Evolutionary conservation across 1,140 invertebrate genomes (phyloP), one percentile per base, ranked within the genome.

Genomic region (Liolophura sinensis): DNA sequence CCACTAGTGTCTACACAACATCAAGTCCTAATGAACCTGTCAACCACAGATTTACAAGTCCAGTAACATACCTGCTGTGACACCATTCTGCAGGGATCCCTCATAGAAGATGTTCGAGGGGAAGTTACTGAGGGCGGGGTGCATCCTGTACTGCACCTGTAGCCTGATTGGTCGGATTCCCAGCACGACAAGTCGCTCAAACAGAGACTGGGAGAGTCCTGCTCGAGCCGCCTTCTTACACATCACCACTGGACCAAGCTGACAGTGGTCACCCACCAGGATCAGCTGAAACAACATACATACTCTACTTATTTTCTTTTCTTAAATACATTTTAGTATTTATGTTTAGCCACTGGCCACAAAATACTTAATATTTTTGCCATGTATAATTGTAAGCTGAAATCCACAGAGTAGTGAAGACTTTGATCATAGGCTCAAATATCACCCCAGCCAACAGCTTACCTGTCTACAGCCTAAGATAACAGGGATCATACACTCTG

Each of bases 31-130:
- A n/a, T n/a, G n/a, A n/a, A n/a, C n/a, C n/a, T n/a, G n/a, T n/a
- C n/a, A n/a, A n/a, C n/a, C n/a, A n/a, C n/a, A n/a, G n/a, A n/a
- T n/a, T n/a, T n/a, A n/a, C n/a, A n/a, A n/a, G n/a, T 9, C 9
- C 31, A 5, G 3, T 40, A 9, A 40, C 73, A 76, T 82, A 89
- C 89, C 88, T 16, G 96, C 93, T 75, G 95, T 96, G 1, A 99
- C 97, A 1, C 97, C 97, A 85, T 99, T 99, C 83, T 99, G 97
- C 27, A 99, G 87, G 1, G 94, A 97, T 0, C 97, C 98, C 83
- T 99, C 98, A 82, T 99, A 99, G 82, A 99, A 99, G 84, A 99
- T 98, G 83, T 99, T 99, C 0, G 96, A 99, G 0, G 98, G 97
- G 81, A 99, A 99, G 54, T 95, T 89, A 0, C 94, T 97, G 0